Percentiles rank a stretch among this genome's conserved stretches.
These are phyloP conservation scores for Drosophila picticornis DNA, from an alignment of 2,888 invertebrate genomes.

Conservation along the genomic window DNA sequence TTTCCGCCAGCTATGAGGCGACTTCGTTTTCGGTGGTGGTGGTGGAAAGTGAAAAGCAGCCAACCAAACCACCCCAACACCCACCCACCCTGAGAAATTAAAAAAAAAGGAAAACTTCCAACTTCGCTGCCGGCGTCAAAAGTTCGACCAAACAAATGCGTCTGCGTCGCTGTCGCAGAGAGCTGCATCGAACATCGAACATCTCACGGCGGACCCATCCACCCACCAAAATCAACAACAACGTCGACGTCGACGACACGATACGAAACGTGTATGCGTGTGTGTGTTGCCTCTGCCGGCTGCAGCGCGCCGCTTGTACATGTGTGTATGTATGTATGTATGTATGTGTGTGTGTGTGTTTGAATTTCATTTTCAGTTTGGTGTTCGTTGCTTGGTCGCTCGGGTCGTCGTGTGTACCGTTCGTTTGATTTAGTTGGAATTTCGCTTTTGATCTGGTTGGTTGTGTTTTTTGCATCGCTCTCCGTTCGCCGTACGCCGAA, in stretches of 20 bases:
- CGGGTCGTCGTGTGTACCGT: slow-evolving; percentile 47
- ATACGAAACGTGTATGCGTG: slow-evolving; percentile 16
- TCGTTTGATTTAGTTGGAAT: slow-evolving; percentile 82
- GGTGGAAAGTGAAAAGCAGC: slow-evolving; percentile 78
- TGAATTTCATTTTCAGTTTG: slow-evolving; percentile 56
- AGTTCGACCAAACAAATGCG: slow-evolving; percentile 16
- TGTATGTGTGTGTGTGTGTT: slow-evolving; percentile 23
- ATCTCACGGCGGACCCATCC: slow-evolving; percentile 24
- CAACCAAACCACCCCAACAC: slow-evolving; percentile 68
- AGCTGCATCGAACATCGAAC: slow-evolving; percentile 35
- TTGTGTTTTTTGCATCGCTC: slow-evolving; percentile 71
- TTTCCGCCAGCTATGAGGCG: slow-evolving; percentile 40
- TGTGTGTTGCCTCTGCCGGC: slow-evolving; percentile 43
- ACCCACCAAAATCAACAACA: slow-evolving; percentile 43
- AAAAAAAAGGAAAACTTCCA: slow-evolving; percentile 33
- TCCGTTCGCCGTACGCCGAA: slow-evolving; percentile 54
- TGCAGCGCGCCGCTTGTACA: slow-evolving; percentile 48
- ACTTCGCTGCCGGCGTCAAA: slow-evolving; percentile 41
- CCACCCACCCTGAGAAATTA: slow-evolving; percentile 65
- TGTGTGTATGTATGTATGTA: slow-evolving; percentile 21
- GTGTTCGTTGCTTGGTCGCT: slow-evolving; percentile 46
- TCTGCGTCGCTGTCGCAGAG: slow-evolving; percentile 29
- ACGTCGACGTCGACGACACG: background rate
- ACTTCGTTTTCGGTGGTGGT: slow-evolving; percentile 56
- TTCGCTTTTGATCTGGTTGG: slow-evolving; percentile 85